Evolutionary conservation across 1,140 invertebrate genomes (phyloP).

Genomic region (Melanaphis sacchari): DNA sequence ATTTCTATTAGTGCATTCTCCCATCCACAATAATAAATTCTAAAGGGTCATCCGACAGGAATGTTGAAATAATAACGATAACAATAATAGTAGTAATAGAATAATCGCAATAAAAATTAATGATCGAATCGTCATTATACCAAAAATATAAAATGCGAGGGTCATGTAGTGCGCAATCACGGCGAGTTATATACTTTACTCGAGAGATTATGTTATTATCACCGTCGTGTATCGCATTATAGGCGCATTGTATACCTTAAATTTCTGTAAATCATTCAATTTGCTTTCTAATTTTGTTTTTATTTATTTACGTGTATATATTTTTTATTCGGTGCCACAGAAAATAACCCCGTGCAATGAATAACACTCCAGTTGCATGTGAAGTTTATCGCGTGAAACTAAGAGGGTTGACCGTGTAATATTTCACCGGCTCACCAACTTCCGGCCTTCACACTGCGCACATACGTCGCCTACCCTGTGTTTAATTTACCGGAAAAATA

Average conservation of each 20-base stretch:
- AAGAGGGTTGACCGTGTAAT: constrained; percentile 58
- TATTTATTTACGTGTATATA: not conserved
- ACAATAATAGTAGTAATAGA: not conserved
- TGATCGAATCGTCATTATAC: not conserved
- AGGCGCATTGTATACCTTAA: not conserved
- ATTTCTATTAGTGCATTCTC: not conserved
- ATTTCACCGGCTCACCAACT: constrained; percentile 55
- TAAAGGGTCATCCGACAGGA: not conserved
- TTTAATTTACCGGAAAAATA: constrained; percentile 57
- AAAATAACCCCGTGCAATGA: constrained; percentile 49
- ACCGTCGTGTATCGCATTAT: not conserved
- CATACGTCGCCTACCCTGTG: not conserved
- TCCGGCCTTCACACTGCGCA: constrained; percentile 30
- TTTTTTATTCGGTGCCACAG: not conserved
- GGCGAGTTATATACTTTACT: not conserved
- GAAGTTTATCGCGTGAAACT: constrained; percentile 58
- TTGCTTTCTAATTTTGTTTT: constrained; percentile 11
- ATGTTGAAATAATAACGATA: not conserved
- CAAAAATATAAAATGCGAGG: not conserved
- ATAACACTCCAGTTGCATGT: constrained; percentile 52
- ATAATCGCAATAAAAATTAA: constrained; percentile 12
- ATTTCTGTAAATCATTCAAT: constrained; percentile 21
- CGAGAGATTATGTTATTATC: not conserved
- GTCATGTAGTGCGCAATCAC: not conserved
- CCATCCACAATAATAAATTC: not conserved